phyloP scores from a whole-genome alignment of 2,797 vertebrate species.

The Pipistrellus kuhlii region DNA sequence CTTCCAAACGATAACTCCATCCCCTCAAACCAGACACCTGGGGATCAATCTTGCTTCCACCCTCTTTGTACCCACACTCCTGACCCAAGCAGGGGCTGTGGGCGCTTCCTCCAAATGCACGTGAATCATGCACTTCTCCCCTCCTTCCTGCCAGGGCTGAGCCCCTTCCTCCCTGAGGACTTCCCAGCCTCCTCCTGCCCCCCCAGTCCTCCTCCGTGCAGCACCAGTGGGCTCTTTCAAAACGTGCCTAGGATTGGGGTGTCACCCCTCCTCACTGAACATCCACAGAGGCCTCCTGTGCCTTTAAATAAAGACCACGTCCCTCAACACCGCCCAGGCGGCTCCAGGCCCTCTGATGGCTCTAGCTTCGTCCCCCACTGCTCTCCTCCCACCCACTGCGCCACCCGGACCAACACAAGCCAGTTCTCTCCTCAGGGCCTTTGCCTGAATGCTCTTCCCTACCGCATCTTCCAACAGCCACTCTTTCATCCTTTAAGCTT shows the following conservation, averaged over 20 bases:
- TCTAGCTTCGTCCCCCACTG: neutral
- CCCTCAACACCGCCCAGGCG: neutral
- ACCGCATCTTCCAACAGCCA: neutral
- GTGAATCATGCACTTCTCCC: neutral
- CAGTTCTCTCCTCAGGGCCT: neutral
- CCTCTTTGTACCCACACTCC: neutral
- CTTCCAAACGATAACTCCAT: neutral
- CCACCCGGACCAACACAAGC: neutral
- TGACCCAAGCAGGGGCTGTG: neutral
- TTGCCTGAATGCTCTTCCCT: neutral
- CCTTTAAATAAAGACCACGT: no score
- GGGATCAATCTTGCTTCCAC: rapidly evolving
- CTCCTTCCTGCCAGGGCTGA: neutral
- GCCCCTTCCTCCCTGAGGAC: neutral
- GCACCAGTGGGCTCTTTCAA: neutral
- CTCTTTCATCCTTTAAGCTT: neutral
- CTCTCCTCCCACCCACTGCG: rapidly evolving
- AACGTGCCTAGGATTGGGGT: neutral
- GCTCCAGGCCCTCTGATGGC: neutral
- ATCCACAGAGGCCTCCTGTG: neutral
- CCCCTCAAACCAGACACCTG: neutral
- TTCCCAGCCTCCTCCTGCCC: neutral
- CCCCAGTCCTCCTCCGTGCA: neutral
- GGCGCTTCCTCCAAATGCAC: neutral
- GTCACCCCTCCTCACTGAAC: neutral